Base-by-base conservation (phyloP, 2,888 invertebrate species). In the Entomobrya proxima region DNA sequence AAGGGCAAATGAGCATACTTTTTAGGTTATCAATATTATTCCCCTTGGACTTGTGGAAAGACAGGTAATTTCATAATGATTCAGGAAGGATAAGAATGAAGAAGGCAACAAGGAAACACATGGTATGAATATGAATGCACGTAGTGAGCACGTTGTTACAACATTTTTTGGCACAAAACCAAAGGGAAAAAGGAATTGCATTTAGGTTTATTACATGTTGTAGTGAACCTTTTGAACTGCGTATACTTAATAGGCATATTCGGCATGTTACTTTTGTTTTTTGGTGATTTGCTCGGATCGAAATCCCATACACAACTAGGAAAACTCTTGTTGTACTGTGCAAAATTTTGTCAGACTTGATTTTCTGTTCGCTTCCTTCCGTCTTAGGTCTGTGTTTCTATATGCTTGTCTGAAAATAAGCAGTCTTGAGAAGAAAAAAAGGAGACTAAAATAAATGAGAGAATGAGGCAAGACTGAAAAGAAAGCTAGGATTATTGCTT, bases 21-120 rank as follows among this genome's bases (percentile, higher is more conserved):
- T 40, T 52, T 52, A n/a, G 32, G 18, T 24, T 67, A 67, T 67
- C 67, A 67, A 67, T 40, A 67, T 40, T 40, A 67, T 67, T 67
- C 67, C 67, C 67, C 5, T 6, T 40, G 67, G 37, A 67, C 67
- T 67, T 67, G 67, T 67, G 24, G 67, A 67, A 67, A 67, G 67
- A 67, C 67, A 67, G 67, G 67, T 67, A 67, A 67, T 67, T 67
- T 67, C 67, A 67, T 67, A 67, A 67, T 67, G 67, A 67, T 40
- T 40, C 37, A 67, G 40, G 67, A 67, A 67, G 40, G 52, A 67
- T 40, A 67, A 40, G 24, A 37, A 67, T 13, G 13, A 18, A 67
- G 40, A 67, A n/a, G 32, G 61, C 18, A 67, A 67, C 24, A 67
- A 40, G 67, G 40, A 67, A 67, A 67, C 67, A 40, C 37, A 40